Evolutionary conservation across 2,888 invertebrate species (phyloP).

Genomic region (Pristionchus mayeri): DNA sequence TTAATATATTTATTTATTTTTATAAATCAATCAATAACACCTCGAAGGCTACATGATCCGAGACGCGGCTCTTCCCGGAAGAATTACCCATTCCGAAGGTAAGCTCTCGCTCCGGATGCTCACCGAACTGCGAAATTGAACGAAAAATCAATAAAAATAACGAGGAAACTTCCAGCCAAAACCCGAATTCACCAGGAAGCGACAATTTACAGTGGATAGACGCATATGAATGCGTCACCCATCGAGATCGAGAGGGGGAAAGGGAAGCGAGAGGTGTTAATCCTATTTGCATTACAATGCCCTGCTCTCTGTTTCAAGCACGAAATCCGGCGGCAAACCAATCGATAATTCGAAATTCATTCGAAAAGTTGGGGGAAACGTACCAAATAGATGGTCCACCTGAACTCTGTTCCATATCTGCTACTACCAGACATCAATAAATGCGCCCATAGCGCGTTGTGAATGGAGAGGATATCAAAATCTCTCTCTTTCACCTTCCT

Average conservation of each 20-base stretch:
- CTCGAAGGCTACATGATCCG: conserved; percentile 42
- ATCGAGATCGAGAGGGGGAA: not conserved
- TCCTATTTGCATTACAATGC: conserved; percentile 35
- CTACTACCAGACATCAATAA: not conserved
- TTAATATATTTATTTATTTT: not conserved
- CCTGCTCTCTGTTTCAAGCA: not conserved
- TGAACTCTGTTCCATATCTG: not conserved
- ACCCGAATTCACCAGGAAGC: not conserved
- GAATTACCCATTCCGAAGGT: conserved; percentile 41
- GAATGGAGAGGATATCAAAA: no score
- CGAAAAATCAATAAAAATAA: not conserved
- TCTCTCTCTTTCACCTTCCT: not conserved
- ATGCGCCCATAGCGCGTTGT: no score
- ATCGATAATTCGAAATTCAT: not conserved
- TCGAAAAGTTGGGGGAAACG: not conserved
- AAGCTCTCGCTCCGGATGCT: conserved; percentile 14
- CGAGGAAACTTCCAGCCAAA: not conserved
- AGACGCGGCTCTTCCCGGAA: conserved; percentile 34
- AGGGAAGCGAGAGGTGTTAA: not conserved
- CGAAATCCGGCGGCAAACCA: not conserved
- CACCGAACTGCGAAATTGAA: not conserved
- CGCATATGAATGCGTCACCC: conserved; percentile 34
- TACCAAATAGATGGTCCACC: conserved; percentile 24
- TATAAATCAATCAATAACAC: not conserved
- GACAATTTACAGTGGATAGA: no score